phyloP scores from a whole-genome alignment of 1,140 invertebrate genomes.

The Gonioctena quinquepunctata region DNA sequence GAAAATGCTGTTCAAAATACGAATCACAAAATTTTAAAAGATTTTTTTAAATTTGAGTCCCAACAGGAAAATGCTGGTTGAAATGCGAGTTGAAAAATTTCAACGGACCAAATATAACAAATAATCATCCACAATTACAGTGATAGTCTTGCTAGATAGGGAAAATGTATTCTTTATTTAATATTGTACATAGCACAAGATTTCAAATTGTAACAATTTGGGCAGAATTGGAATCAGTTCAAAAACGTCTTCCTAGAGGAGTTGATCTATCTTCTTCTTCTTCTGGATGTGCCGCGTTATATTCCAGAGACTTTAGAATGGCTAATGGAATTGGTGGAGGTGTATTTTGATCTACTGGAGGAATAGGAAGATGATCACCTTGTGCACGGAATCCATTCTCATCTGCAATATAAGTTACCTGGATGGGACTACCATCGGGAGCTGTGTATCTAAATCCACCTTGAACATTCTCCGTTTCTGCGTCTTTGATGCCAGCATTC shows the following conservation, averaged over 20 bases:
- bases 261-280: neutral
- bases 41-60: too few species aligned
- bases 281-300: slow-evolving; percentile 41
- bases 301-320: slow-evolving; percentile 58
- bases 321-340: slow-evolving; percentile 57
- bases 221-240: too few species aligned
- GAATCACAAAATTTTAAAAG: too few species aligned
- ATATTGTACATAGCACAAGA: too few species aligned
- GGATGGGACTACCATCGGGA: slow-evolving; percentile 59
- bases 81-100: too few species aligned
- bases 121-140: too few species aligned
- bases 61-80: too few species aligned
- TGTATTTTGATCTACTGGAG: slow-evolving; percentile 31
- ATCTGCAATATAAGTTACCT: slow-evolving; percentile 62
- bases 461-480: slow-evolving; percentile 18
- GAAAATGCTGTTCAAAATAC: too few species aligned
- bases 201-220: too few species aligned
- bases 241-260: neutral
- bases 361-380: slow-evolving; percentile 55
- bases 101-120: too few species aligned
- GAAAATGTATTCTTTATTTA: too few species aligned
- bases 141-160: too few species aligned
- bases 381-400: slow-evolving; percentile 61
- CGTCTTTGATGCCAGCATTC: slow-evolving; percentile 34
- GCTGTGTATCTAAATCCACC: slow-evolving; percentile 62